These are phyloP conservation scores for Drosophila arawakana DNA, from an alignment of 1,140 invertebrate species.

Conservation along the genomic window DNA sequence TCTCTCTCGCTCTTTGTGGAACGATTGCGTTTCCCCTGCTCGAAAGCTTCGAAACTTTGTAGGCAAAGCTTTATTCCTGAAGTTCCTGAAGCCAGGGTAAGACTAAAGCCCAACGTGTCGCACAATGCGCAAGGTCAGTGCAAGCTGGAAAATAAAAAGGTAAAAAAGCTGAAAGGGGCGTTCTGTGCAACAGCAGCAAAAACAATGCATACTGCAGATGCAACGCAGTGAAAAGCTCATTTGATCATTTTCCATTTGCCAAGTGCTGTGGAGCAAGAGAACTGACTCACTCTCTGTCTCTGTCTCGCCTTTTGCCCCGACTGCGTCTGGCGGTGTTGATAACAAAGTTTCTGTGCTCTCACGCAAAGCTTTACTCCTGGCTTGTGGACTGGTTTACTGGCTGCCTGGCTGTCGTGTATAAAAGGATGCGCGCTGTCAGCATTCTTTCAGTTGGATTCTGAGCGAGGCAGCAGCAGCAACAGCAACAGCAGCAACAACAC, in stretches of 20 bases:
- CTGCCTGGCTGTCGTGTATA: conserved; percentile 52
- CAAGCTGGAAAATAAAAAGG: conserved; percentile 66
- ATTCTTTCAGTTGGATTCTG: conserved; percentile 80
- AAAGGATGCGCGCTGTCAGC: conserved; percentile 73
- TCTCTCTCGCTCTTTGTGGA: conserved; percentile 14
- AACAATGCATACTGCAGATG: conserved; percentile 29
- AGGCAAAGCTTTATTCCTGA: conserved; percentile 70
- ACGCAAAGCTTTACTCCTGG: conserved; percentile 22
- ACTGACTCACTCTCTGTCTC: not conserved
- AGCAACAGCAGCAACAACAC: conserved; percentile 32
- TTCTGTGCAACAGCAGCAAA: conserved; percentile 20
- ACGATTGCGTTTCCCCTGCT: conserved; percentile 53
- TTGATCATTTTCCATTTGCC: conserved; percentile 65
- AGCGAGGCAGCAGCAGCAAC: conserved; percentile 69
- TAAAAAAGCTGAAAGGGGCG: conserved; percentile 59
- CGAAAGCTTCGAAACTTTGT: conserved; percentile 48
- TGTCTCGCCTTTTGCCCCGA: conserved; percentile 6
- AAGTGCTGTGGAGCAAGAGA: conserved; percentile 17
- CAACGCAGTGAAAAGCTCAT: conserved; percentile 67
- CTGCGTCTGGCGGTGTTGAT: conserved; percentile 41
- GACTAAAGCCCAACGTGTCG: conserved; percentile 49
- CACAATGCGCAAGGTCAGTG: conserved; percentile 79
- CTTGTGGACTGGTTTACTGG: not conserved
- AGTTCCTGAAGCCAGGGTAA: conserved; percentile 59
- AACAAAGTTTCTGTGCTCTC: conserved; percentile 47